Conservation (phyloP, 2,888 invertebrate genomes). For the Charanyca ferruginea region DNA sequence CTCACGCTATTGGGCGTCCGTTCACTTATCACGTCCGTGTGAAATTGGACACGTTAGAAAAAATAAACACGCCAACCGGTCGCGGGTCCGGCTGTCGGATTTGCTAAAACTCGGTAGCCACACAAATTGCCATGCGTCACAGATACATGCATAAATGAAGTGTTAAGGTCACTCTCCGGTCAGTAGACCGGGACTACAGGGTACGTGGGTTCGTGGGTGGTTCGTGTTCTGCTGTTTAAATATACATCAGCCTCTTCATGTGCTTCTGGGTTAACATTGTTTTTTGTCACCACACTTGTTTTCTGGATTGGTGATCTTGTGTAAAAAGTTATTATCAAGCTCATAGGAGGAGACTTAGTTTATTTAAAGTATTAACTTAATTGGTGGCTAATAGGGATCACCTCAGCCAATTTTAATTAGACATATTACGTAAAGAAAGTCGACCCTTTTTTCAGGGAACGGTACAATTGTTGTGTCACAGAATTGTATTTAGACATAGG, state of each 20-base stretch:
- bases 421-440: too few relatives aligned
- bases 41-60: conserved; percentile 76
- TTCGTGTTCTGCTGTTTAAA: too few relatives aligned
- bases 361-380: too few relatives aligned
- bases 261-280: too few relatives aligned
- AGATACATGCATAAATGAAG: conserved; percentile 25
- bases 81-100: conserved; percentile 66
- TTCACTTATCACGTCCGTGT: conserved; percentile 73
- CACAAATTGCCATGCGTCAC: conserved; percentile 32
- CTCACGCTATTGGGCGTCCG: conserved; percentile 69
- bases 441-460: not conserved
- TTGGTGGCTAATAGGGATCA: too few relatives aligned
- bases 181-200: not conserved
- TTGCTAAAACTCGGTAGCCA: conserved; percentile 66
- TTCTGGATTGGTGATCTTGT: too few relatives aligned
- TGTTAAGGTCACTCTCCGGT: not conserved
- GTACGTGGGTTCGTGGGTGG: not conserved
- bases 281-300: too few relatives aligned
- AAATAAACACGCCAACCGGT: conserved; percentile 71
- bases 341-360: too few relatives aligned
- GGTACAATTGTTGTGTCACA: not conserved
- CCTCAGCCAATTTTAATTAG: too few relatives aligned
- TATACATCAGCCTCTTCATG: too few relatives aligned
- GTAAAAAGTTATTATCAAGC: too few relatives aligned
- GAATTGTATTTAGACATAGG: not conserved